phyloP scores from a whole-genome alignment of 2,888 invertebrate genomes.

The Helobdella robusta region DNA sequence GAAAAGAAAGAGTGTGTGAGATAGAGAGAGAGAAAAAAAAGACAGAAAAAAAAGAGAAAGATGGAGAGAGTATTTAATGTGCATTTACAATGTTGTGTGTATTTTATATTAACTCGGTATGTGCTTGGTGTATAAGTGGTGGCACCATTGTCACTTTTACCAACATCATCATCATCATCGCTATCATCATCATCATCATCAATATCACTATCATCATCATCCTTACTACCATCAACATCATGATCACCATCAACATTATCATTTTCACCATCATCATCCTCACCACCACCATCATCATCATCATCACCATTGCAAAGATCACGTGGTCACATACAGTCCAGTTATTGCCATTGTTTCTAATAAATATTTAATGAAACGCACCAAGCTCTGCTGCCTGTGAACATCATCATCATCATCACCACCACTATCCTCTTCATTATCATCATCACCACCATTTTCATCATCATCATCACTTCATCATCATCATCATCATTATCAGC shows the following conservation, averaged over 20 bases:
- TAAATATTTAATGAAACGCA: too few species aligned
- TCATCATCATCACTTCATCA: too few species aligned
- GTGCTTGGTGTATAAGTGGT: background rate
- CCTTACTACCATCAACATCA: background rate
- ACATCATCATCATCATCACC: background rate
- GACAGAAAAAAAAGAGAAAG: background rate
- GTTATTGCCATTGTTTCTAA: too few species aligned
- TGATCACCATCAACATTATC: background rate
- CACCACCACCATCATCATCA: conserved; percentile 1
- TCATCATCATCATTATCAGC: background rate
- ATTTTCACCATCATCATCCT: background rate
- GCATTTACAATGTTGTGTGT: too few species aligned
- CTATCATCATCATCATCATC: background rate
- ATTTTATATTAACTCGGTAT: too few species aligned
- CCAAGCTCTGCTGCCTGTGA: too few species aligned
- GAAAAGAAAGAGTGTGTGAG: background rate
- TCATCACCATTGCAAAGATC: background rate
- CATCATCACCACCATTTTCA: background rate
- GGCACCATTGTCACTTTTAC: background rate
- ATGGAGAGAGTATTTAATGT: background rate
- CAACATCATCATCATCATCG: background rate
- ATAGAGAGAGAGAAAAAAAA: background rate
- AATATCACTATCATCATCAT: background rate
- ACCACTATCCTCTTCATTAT: background rate
- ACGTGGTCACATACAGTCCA: too few species aligned